A percentile compares a stretch with the other conserved stretches of the same genome.
Evolutionary conservation across 1,140 invertebrate species (phyloP).

Genomic region (Sinonovacula constricta): DNA sequence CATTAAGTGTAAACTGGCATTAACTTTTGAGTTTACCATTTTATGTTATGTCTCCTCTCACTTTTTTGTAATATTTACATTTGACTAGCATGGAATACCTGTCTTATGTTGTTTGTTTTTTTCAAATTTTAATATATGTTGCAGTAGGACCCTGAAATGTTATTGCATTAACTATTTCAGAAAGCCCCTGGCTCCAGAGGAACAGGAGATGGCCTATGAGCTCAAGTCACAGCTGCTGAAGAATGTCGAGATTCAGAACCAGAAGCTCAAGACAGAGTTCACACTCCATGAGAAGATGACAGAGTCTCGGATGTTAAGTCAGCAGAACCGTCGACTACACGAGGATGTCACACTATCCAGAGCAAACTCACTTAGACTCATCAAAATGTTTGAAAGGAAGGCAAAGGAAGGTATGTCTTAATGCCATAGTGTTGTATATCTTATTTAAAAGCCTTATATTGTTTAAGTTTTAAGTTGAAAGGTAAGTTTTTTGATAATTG

Average conservation of each 20-base stretch:
- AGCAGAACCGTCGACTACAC: slow-evolving; percentile 56
- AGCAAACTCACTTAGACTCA: slow-evolving; percentile 61
- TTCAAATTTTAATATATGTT: neutral
- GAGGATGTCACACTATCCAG: slow-evolving; percentile 58
- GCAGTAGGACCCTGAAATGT: neutral
- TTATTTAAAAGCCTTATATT: too few relatives aligned
- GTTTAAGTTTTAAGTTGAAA: neutral
- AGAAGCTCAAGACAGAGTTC: slow-evolving; percentile 67
- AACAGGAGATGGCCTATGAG: slow-evolving; percentile 68
- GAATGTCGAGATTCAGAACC: slow-evolving; percentile 67
- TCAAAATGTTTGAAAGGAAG: slow-evolving; percentile 67
- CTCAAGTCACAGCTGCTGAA: slow-evolving; percentile 66
- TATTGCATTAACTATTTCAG: neutral
- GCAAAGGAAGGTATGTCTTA: slow-evolving; percentile 65
- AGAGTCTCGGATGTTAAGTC: slow-evolving; percentile 59
- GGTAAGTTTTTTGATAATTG: neutral
- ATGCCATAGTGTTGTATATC: too few relatives aligned
- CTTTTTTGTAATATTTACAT: neutral
- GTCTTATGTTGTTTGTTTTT: slow-evolving; percentile 1
- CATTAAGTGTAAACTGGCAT: neutral
- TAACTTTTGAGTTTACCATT: too few relatives aligned
- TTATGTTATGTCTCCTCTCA: slow-evolving; percentile 8
- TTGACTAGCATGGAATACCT: neutral
- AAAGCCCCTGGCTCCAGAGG: slow-evolving; percentile 61
- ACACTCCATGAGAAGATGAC: slow-evolving; percentile 66